A percentile compares a stretch with the other conserved stretches of the same genome.
Conservation (phyloP, 1,140 invertebrate genomes). For the Mycetomoellerius zeteki region DNA sequence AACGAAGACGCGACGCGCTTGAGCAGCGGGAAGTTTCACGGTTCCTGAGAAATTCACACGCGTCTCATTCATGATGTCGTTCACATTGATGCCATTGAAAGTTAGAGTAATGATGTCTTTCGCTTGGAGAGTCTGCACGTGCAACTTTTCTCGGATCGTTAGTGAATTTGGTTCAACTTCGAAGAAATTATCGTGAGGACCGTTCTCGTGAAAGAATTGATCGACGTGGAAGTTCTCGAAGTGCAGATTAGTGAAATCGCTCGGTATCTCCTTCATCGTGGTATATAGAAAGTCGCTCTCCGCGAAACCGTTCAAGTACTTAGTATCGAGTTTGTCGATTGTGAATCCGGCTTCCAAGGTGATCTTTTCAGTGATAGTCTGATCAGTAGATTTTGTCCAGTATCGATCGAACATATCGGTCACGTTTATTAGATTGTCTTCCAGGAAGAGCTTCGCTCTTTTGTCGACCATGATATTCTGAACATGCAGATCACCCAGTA, state of each 20-base stretch:
- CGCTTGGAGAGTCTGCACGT: slow-evolving; percentile 62
- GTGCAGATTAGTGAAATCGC: slow-evolving; percentile 62
- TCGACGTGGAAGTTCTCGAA: slow-evolving; percentile 72
- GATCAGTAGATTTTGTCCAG: slow-evolving; percentile 79
- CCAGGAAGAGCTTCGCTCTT: slow-evolving; percentile 24
- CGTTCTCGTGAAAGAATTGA: slow-evolving; percentile 34
- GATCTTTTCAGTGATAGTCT: slow-evolving; percentile 64
- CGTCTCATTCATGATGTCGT: slow-evolving; percentile 63
- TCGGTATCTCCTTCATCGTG: slow-evolving; percentile 53
- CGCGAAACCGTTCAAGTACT: slow-evolving; percentile 73
- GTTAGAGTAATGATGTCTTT: slow-evolving; percentile 60
- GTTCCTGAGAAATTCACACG: slow-evolving; percentile 10
- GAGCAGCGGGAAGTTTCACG: slow-evolving; percentile 29
- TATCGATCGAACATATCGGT: slow-evolving; percentile 44
- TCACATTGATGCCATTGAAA: slow-evolving; percentile 73
- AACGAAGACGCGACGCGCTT: slow-evolving; percentile 47
- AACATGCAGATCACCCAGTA: slow-evolving; percentile 65
- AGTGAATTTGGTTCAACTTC: slow-evolving; percentile 43
- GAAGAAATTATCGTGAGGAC: slow-evolving; percentile 32
- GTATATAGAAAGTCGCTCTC: slow-evolving; percentile 78
- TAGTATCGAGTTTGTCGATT: slow-evolving; percentile 70
- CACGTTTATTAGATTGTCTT: slow-evolving; percentile 22
- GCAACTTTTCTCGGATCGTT: slow-evolving; percentile 57
- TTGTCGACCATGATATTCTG: slow-evolving; percentile 51
- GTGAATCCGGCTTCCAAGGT: slow-evolving; percentile 65